These are phyloP conservation scores for Hydrophis major DNA, from an alignment of 2,797 vertebrate species.

Conservation along the genomic window DNA sequence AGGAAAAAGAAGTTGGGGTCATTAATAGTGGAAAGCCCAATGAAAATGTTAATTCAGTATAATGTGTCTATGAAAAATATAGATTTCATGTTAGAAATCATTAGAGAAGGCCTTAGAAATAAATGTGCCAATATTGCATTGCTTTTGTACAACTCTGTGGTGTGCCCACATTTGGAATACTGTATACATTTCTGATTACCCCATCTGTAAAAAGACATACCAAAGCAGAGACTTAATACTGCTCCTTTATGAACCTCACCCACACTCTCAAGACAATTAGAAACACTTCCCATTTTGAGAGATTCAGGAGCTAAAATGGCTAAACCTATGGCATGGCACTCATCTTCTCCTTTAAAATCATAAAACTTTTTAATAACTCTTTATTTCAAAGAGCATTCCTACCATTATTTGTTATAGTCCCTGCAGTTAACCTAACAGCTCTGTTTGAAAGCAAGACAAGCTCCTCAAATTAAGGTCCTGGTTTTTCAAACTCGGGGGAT, in stretches of 20 bases:
- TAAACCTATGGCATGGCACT: neutral
- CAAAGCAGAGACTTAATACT: neutral
- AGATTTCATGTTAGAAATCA: neutral
- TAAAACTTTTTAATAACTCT: neutral
- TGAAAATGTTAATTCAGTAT: neutral
- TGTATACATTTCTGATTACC: neutral
- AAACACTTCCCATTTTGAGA: neutral
- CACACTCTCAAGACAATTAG: neutral
- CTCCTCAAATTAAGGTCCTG: neutral
- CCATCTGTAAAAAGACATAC: neutral
- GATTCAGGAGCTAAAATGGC: neutral
- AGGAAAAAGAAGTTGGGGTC: neutral
- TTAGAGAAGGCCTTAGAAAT: neutral
- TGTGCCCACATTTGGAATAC: neutral
- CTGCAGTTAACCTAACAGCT: neutral
- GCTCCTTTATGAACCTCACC: neutral
- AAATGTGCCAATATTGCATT: neutral
- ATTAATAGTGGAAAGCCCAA: neutral
- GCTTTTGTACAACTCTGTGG: neutral
- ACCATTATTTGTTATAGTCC: neutral
- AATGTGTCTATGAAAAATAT: neutral
- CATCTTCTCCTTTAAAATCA: neutral
- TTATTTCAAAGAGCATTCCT: neutral
- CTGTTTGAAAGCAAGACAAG: neutral
- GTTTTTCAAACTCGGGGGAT: neutral